Evolutionary conservation across 30 jellyfish, hydroid and myxozoan genomes (phyloP).

Genomic region (Hydractinia symbiolongicarpus): DNA sequence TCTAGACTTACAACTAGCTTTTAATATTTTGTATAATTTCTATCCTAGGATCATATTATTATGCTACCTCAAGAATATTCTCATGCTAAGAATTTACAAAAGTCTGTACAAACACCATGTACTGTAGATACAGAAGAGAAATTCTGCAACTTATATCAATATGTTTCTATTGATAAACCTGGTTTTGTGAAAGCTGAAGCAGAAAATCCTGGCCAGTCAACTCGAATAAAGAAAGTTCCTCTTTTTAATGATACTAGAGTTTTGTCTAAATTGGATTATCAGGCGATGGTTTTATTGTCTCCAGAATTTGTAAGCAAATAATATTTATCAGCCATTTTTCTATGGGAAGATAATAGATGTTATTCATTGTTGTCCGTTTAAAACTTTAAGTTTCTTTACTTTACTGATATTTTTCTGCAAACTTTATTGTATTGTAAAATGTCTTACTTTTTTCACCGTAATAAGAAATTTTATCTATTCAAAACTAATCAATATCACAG

Average conservation of each 20-base stretch:
- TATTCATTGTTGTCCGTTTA: neutral
- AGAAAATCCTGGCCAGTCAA: conserved; percentile 36
- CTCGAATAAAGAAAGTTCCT: conserved; percentile 27
- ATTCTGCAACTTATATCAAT: conserved; percentile 61
- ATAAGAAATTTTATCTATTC: too few relatives aligned
- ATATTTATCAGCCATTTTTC: neutral
- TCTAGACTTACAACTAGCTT: too few relatives aligned
- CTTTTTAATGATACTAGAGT: conserved; percentile 64
- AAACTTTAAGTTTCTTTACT: neutral
- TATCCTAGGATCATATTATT: conserved; percentile 57
- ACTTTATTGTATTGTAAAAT: too few relatives aligned
- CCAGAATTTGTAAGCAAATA: conserved; percentile 37
- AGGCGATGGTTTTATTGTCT: conserved; percentile 70
- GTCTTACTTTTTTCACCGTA: too few relatives aligned
- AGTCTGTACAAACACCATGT: conserved; percentile 53
- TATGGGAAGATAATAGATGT: too few relatives aligned
- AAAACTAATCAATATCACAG: too few relatives aligned
- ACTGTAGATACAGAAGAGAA: conserved; percentile 51
- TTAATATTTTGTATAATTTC: too few relatives aligned
- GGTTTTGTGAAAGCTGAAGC: conserved; percentile 50
- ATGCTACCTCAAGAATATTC: conserved; percentile 77
- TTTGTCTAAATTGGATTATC: conserved; percentile 48
- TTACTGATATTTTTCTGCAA: too few relatives aligned
- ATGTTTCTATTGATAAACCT: conserved; percentile 38
- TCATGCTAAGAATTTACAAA: conserved; percentile 36